phyloP scores from a whole-genome alignment of 2,888 invertebrate species.

The Spilarctia lutea region DNA sequence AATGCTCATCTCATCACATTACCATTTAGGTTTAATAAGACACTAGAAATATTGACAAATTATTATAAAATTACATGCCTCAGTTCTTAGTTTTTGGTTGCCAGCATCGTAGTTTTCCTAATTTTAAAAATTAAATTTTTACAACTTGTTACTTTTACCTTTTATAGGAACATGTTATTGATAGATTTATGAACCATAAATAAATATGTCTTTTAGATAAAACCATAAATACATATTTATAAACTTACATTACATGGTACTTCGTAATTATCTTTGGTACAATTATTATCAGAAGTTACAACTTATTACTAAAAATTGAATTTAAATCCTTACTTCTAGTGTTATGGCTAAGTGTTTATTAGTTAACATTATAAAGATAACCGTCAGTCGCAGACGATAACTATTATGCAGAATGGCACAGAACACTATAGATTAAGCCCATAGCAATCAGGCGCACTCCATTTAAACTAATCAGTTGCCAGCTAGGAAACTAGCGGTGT shows the following conservation, averaged over 20 bases:
- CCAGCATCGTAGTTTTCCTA: too few species aligned
- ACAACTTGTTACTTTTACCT: too few species aligned
- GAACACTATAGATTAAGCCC: slow-evolving; percentile 6
- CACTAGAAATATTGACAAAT: too few species aligned
- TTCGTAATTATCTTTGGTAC: background rate
- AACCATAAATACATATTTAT: background rate
- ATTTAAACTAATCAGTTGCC: slow-evolving; percentile 56
- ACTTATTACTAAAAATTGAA: background rate
- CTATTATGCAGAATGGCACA: background rate
- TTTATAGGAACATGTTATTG: too few species aligned
- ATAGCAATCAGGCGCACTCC: slow-evolving; percentile 45
- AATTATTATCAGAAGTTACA: background rate
- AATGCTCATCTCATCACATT: too few species aligned
- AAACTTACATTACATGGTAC: background rate
- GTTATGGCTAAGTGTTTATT: background rate
- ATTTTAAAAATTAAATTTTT: too few species aligned
- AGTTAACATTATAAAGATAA: background rate
- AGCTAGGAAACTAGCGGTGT: slow-evolving; percentile 36
- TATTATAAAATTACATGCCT: too few species aligned
- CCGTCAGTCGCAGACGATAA: background rate
- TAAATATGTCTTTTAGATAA: background rate
- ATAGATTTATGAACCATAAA: background rate
- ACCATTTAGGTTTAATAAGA: too few species aligned
- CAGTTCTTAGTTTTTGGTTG: too few species aligned
- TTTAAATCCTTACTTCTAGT: background rate